Percentiles rank a stretch among this genome's conserved stretches.
Conservation (phyloP, 2,888 invertebrate genomes). For the Anthrax anthrax region DNA sequence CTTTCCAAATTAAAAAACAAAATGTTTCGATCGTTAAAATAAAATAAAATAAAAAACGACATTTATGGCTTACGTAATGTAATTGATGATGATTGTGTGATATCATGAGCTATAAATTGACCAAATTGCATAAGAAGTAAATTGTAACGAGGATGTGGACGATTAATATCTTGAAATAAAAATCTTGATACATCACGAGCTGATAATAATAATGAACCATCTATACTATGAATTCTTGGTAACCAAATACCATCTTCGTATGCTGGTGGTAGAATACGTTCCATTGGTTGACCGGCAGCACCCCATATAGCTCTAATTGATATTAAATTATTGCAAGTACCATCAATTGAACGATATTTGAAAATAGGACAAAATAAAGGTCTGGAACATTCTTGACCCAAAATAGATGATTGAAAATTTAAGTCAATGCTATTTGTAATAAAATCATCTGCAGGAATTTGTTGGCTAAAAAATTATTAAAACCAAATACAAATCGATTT, state of each 20-base stretch:
- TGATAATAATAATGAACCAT: slow-evolving; percentile 43
- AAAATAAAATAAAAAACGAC: not conserved
- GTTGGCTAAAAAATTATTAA: too few relatives aligned
- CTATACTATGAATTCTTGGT: slow-evolving; percentile 23
- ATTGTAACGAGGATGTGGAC: slow-evolving; percentile 46
- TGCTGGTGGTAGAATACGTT: slow-evolving; percentile 50
- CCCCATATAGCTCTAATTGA: slow-evolving; percentile 45
- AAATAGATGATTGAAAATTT: slow-evolving; percentile 21
- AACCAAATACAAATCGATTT: too few relatives aligned
- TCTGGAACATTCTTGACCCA: slow-evolving; percentile 26
- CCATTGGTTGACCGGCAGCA: slow-evolving; percentile 45
- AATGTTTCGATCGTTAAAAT: not conserved
- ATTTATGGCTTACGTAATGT: slow-evolving; percentile 42
- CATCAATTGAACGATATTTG: slow-evolving; percentile 58
- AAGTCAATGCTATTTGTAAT: slow-evolving; percentile 25
- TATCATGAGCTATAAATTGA: slow-evolving; percentile 63
- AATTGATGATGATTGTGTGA: slow-evolving; percentile 54
- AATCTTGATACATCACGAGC: slow-evolving; percentile 51
- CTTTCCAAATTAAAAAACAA: slow-evolving; percentile 27
- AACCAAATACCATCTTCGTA: slow-evolving; percentile 47
- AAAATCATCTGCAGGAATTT: slow-evolving; percentile 25
- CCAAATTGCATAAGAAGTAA: slow-evolving; percentile 66
- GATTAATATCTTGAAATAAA: slow-evolving; percentile 44
- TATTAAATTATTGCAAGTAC: slow-evolving; percentile 66
- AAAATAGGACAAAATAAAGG: slow-evolving; percentile 35